Percentiles rank a stretch among this genome's conserved stretches.
Evolutionary conservation across 2,888 invertebrate species (phyloP).

Genomic region (Sinhomidia bicolor): DNA sequence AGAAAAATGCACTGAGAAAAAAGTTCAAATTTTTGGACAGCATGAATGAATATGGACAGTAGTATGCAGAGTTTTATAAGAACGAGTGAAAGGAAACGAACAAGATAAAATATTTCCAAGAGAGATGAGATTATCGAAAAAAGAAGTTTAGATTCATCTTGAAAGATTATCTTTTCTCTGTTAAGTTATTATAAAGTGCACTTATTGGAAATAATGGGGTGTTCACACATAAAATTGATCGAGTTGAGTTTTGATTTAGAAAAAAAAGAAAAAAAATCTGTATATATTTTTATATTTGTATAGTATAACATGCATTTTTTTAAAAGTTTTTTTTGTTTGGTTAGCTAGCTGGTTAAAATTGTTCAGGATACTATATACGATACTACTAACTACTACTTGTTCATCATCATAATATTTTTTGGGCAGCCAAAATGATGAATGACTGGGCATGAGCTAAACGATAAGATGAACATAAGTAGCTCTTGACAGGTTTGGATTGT

Average conservation of each 20-base stretch:
- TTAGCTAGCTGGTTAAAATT: background rate
- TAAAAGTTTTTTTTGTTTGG: too few species aligned
- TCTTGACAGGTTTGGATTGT: constrained; percentile 73
- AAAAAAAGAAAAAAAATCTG: background rate
- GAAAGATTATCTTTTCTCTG: constrained; percentile 53
- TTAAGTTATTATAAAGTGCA: constrained; percentile 30
- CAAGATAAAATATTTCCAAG: constrained; percentile 16
- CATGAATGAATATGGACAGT: background rate
- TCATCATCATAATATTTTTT: too few species aligned
- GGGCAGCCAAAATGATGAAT: constrained; percentile 71
- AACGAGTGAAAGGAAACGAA: background rate
- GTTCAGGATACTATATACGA: background rate
- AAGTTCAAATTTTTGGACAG: constrained; percentile 36
- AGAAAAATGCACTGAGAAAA: background rate
- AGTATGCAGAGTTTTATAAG: background rate
- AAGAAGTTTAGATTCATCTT: constrained; percentile 48
- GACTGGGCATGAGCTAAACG: constrained; percentile 64
- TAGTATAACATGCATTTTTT: background rate
- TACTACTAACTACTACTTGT: too few species aligned
- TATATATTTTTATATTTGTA: background rate
- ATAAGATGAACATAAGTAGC: constrained; percentile 69
- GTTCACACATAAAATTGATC: background rate
- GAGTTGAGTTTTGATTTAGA: background rate
- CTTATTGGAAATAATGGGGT: constrained; percentile 29
- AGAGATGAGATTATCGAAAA: constrained; percentile 52